Evolutionary conservation across 2,797 vertebrate genomes (phyloP).

Genomic region (Heliangelus exortis): DNA sequence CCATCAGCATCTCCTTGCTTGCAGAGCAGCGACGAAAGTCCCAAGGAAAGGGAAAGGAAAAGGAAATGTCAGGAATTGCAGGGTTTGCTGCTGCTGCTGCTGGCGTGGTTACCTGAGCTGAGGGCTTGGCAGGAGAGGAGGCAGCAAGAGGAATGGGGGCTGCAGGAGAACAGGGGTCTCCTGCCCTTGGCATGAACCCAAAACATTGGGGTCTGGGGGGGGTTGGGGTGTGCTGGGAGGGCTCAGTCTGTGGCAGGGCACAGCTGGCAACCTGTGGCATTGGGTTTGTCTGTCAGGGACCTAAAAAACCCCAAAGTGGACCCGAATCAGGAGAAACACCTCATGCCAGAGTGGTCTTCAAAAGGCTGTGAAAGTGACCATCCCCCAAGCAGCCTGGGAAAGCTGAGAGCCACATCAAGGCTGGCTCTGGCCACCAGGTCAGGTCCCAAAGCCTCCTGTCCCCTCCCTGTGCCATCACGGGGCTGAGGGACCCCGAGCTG

Average conservation of each 20-base stretch:
- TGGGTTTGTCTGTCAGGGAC: not conserved
- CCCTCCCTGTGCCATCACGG: fast-evolving
- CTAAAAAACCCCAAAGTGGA: fast-evolving
- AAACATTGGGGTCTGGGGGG: fast-evolving
- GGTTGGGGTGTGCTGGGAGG: not conserved
- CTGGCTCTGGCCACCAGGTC: not conserved
- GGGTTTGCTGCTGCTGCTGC: not conserved
- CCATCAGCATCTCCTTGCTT: not conserved
- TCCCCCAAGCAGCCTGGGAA: fast-evolving
- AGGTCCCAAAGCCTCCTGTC: not conserved
- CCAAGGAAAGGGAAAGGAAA: fast-evolving
- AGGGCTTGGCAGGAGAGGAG: not conserved
- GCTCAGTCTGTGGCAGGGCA: fast-evolving
- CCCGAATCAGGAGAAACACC: not conserved
- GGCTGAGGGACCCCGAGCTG: not conserved
- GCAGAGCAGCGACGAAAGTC: not conserved
- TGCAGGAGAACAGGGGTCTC: not conserved
- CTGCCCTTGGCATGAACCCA: fast-evolving
- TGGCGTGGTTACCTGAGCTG: not conserved
- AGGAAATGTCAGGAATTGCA: not conserved
- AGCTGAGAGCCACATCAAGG: fast-evolving
- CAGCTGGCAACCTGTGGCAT: fast-evolving
- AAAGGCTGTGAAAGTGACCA: no score
- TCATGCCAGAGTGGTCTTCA: fast-evolving
- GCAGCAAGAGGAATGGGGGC: not conserved